Conservation (phyloP, 2,113 vertebrate species). For the Orientallactaga bullata region DNA sequence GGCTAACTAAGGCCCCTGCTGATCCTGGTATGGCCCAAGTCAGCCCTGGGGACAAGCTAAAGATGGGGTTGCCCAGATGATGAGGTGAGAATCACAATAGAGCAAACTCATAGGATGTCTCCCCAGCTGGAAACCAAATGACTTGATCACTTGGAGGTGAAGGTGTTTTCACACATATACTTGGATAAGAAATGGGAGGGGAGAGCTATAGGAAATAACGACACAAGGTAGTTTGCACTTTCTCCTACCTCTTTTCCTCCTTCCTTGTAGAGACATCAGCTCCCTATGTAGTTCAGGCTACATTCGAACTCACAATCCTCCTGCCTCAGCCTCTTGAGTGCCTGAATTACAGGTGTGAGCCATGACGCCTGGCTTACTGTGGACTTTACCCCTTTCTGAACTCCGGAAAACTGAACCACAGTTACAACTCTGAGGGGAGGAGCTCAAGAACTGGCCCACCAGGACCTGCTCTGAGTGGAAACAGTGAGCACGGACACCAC, state of each 20-base stretch:
- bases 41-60: not conserved
- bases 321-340: not conserved
- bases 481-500: constrained; percentile 67
- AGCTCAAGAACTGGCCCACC: not conserved
- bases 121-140: not conserved
- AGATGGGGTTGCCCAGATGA: not conserved
- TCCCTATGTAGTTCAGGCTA: not conserved
- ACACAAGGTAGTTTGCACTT: not conserved
- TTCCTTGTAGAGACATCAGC: not conserved
- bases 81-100: not conserved
- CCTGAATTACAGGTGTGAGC: not conserved
- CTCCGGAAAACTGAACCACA: not conserved
- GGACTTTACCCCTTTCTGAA: not conserved
- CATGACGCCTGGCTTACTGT: not conserved
- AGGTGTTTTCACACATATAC: not conserved
- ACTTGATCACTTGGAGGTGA: not conserved
- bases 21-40: not conserved
- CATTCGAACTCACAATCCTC: not conserved
- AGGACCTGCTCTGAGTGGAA: constrained; percentile 67
- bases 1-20: constrained; percentile 29
- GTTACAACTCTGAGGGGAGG: constrained; percentile 17
- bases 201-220: not conserved
- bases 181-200: not conserved
- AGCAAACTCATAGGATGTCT: not conserved
- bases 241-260: not conserved